Percentiles rank a stretch among this genome's conserved stretches.
phyloP scores from a whole-genome alignment of 2,888 invertebrate genomes.

The Pachydiplax longipennis region DNA sequence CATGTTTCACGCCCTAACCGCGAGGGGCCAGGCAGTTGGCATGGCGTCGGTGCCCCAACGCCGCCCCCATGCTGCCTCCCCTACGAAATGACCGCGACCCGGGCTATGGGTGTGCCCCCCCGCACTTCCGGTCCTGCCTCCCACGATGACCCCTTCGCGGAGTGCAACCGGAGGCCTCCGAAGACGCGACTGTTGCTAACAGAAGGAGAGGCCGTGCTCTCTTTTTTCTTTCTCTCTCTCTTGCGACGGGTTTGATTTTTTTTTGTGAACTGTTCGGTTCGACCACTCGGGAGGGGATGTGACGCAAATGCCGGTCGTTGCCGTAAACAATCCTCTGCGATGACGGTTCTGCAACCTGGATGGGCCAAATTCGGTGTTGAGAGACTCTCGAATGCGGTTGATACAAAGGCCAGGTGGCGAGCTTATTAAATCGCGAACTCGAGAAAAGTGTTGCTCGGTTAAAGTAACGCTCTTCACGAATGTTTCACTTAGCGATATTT shows the following conservation, averaged over 20 bases:
- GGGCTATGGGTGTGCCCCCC: constrained; percentile 34
- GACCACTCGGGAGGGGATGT: background rate
- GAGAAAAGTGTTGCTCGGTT: background rate
- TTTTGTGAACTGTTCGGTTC: background rate
- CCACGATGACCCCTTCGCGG: background rate
- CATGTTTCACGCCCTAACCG: constrained; percentile 1
- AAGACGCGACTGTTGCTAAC: background rate
- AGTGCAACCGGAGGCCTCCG: background rate
- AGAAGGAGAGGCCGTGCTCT: background rate
- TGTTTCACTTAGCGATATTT: no score
- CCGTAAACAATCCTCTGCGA: no score
- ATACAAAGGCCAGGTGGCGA: background rate
- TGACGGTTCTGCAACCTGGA: no score
- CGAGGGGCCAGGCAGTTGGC: background rate
- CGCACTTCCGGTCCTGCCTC: constrained; percentile 25
- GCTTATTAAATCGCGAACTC: background rate
- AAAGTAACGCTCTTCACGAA: no score
- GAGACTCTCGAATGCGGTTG: background rate
- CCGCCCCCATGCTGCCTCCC: background rate
- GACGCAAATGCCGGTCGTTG: background rate
- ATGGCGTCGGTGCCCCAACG: constrained; percentile 21
- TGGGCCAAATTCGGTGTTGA: no score
- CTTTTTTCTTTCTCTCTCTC: background rate
- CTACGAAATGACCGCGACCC: constrained; percentile 31
- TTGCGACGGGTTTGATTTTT: background rate